Evolutionary conservation across 1,140 invertebrate species (phyloP).

Genomic region (Chymomyza costata): DNA sequence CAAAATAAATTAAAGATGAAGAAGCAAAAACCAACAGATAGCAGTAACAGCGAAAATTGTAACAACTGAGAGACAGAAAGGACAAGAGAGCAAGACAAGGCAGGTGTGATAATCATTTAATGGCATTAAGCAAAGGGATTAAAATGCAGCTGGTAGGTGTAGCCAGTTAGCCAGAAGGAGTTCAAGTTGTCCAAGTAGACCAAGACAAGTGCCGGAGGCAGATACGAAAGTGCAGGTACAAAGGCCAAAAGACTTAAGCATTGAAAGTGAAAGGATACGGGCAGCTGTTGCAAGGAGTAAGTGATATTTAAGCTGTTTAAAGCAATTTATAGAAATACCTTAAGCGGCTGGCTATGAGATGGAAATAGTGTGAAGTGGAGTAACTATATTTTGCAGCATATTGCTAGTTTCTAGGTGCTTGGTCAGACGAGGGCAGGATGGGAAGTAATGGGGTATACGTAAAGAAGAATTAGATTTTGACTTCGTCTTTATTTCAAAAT

Average conservation of each 20-base stretch:
- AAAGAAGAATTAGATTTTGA: no score
- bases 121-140: constrained; percentile 54
- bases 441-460: no score
- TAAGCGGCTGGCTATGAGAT: no score
- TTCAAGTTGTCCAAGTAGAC: background rate
- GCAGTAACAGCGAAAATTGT: background rate
- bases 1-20: constrained; percentile 42
- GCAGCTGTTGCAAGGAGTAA: constrained; percentile 1
- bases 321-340: no score
- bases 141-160: constrained; percentile 50
- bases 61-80: no score
- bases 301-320: constrained; percentile 50
- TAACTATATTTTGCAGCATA: no score
- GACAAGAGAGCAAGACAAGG: constrained; percentile 4
- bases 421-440: no score
- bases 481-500: no score
- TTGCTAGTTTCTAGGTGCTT: no score
- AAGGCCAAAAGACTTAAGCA: background rate
- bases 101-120: constrained; percentile 65
- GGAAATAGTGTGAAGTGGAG: no score
- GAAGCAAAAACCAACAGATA: background rate
- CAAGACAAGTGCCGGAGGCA: constrained; percentile 7
- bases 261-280: constrained; percentile 15
- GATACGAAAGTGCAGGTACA: background rate
- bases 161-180: constrained; percentile 12